A percentile compares a stretch with the other conserved stretches of the same genome.
These are phyloP conservation scores for Antidorcas marsupialis DNA, from an alignment of 2,113 vertebrate species.

Conservation along the genomic window DNA sequence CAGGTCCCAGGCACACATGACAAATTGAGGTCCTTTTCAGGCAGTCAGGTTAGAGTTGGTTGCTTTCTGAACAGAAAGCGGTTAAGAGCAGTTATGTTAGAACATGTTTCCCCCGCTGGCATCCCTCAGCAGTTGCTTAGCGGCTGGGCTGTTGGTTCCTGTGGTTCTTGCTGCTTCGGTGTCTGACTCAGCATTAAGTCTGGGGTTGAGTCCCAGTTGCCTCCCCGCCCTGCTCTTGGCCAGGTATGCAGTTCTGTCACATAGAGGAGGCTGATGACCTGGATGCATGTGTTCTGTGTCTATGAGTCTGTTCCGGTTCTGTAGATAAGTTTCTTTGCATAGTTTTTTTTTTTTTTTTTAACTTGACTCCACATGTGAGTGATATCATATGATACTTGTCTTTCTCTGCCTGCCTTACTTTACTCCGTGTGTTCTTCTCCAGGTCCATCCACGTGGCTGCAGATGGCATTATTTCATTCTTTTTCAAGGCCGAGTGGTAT, in stretches of 20 bases:
- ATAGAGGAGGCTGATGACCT: background rate
- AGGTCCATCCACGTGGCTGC: background rate
- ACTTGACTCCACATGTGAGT: background rate
- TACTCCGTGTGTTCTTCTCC: background rate
- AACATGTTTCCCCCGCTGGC: background rate
- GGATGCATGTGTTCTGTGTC: background rate
- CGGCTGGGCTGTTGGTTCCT: background rate
- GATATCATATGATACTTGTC: background rate
- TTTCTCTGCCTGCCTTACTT: background rate
- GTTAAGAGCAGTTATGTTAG: background rate
- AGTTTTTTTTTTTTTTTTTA: background rate
- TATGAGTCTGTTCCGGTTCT: background rate
- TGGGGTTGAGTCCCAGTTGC: background rate
- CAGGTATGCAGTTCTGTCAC: background rate
- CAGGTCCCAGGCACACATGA: background rate
- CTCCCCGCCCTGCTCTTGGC: background rate
- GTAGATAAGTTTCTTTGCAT: background rate
- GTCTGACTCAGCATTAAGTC: background rate
- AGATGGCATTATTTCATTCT: background rate
- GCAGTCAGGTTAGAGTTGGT: background rate
- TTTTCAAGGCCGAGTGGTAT: background rate
- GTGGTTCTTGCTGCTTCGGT: background rate
- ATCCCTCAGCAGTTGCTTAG: background rate
- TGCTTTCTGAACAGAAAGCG: background rate
- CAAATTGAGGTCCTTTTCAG: background rate